Percentiles rank a stretch among this genome's conserved stretches.
These are phyloP conservation scores for Tricholaema leucomelas DNA, from an alignment of 2,113 vertebrate genomes.

Conservation along the genomic window DNA sequence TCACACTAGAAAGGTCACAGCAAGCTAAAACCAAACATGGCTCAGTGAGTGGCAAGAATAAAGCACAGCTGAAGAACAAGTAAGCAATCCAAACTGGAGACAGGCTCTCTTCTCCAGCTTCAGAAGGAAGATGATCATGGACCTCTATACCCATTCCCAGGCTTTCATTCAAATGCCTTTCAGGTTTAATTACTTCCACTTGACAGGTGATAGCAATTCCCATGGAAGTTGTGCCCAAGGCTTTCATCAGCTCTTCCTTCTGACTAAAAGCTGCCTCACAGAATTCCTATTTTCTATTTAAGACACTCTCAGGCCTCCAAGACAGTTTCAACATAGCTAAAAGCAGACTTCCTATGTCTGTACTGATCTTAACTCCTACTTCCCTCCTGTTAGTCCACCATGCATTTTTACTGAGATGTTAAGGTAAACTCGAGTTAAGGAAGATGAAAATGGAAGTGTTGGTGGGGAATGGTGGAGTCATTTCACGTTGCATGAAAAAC, in stretches of 20 bases:
- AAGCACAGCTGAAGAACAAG: background rate
- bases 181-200: background rate
- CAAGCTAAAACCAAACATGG: background rate
- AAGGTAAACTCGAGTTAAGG: background rate
- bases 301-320: background rate
- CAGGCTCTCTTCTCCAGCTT: background rate
- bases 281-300: background rate
- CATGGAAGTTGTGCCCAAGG: background rate
- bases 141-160: background rate
- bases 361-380: background rate
- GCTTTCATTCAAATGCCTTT: background rate
- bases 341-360: background rate
- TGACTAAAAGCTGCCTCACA: background rate
- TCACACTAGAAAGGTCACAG: background rate
- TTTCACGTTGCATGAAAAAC: background rate
- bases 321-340: background rate
- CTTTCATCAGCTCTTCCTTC: background rate
- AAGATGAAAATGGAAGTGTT: background rate
- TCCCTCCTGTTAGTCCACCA: background rate
- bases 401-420: background rate
- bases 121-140: background rate
- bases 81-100: background rate
- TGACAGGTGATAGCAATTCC: background rate
- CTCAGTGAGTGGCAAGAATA: background rate
- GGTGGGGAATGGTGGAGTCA: background rate